Evolutionary conservation across 2,113 vertebrate genomes (phyloP).

Genomic region (Rallus limicola): DNA sequence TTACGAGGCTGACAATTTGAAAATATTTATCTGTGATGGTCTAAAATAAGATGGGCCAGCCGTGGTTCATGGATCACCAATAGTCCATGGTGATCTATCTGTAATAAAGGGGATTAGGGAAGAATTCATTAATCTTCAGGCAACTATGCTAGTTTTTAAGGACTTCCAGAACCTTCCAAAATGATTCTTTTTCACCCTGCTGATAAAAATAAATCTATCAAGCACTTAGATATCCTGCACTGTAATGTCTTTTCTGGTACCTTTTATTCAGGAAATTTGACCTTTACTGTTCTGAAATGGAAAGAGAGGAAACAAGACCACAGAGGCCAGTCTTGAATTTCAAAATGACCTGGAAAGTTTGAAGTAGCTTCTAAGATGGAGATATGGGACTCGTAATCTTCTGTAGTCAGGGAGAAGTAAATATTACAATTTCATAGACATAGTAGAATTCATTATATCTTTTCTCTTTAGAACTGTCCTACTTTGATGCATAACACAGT

Average conservation of each 20-base stretch:
- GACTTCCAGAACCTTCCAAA: neutral
- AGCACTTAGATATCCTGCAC: neutral
- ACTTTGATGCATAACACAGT: neutral
- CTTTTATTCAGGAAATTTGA: neutral
- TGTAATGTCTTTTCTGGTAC: neutral
- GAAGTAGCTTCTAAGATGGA: neutral
- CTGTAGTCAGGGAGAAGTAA: neutral
- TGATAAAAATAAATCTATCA: neutral
- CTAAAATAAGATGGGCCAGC: neutral
- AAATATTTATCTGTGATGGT: neutral
- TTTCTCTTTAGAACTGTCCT: neutral
- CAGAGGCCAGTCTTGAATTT: neutral
- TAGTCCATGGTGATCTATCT: neutral
- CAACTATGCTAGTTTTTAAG: neutral
- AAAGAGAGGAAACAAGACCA: neutral
- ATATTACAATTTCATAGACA: neutral
- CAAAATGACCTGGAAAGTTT: neutral
- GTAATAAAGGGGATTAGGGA: neutral
- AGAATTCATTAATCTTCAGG: neutral
- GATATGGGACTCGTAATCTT: neutral
- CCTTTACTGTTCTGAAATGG: neutral
- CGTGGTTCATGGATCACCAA: neutral
- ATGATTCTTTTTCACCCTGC: neutral
- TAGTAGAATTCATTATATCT: neutral
- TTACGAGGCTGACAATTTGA: neutral